These are phyloP conservation scores for Leptothorax acervorum DNA, from an alignment of 2,888 invertebrate species.

Conservation along the genomic window DNA sequence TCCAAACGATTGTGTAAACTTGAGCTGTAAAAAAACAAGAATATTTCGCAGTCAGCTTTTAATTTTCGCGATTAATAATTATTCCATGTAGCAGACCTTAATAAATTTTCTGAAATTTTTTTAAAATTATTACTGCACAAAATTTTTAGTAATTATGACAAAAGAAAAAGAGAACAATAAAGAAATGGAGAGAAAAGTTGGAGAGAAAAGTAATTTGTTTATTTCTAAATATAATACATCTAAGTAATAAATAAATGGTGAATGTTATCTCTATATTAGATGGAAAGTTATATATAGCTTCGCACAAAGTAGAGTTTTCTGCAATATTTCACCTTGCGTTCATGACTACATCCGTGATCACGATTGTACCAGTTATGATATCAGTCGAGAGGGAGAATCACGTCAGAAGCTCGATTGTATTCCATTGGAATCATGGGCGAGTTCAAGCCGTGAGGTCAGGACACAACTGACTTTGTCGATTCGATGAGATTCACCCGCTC, in stretches of 20 bases:
- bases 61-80: neutral
- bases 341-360: neutral
- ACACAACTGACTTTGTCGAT: slow-evolving; percentile 36
- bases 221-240: neutral
- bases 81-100: neutral
- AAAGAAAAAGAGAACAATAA: neutral
- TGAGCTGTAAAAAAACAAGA: neutral
- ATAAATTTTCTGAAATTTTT: neutral
- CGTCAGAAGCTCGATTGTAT: slow-evolving; percentile 51
- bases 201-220: neutral
- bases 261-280: neutral
- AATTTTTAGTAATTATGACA: neutral
- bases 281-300: neutral
- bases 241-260: neutral
- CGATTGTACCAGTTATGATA: slow-evolving; percentile 12
- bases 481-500: slow-evolving; percentile 55
- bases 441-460: slow-evolving; percentile 52
- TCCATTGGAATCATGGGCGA: slow-evolving; percentile 51
- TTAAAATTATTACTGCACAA: neutral
- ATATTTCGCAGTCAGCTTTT: neutral
- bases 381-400: slow-evolving; percentile 16
- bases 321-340: neutral
- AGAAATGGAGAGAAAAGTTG: neutral
- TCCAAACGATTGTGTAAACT: slow-evolving; percentile 1
- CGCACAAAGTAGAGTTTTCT: neutral